phyloP scores from a whole-genome alignment of 2,113 vertebrate species.

The Aramus guarauna region DNA sequence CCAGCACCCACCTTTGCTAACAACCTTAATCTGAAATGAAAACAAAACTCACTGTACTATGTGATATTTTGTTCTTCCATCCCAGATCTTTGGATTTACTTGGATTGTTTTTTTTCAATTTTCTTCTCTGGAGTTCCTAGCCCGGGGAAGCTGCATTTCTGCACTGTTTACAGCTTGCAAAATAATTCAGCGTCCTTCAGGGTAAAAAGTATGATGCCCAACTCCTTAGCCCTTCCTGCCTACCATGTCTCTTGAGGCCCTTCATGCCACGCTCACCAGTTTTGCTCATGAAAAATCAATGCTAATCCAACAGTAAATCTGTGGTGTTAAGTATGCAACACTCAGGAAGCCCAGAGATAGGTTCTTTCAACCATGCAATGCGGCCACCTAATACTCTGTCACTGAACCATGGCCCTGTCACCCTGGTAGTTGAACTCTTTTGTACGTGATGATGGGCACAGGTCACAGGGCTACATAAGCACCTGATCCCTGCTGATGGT shows the following conservation, averaged over 20 bases:
- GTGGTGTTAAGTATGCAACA: neutral
- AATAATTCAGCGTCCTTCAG: neutral
- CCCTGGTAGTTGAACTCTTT: neutral
- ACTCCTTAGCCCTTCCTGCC: neutral
- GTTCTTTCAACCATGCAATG: neutral
- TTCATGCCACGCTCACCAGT: neutral
- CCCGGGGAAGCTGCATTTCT: neutral
- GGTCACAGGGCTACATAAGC: neutral
- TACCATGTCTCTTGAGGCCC: fast-evolving
- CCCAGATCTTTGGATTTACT: neutral
- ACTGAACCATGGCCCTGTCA: neutral
- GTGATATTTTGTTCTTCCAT: neutral
- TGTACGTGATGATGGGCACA: fast-evolving
- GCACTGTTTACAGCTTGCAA: neutral
- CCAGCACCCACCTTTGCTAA: neutral
- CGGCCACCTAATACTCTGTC: neutral
- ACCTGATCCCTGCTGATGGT: neutral
- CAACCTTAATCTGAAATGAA: neutral
- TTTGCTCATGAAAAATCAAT: neutral
- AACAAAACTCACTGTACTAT: neutral
- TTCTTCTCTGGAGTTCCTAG: neutral
- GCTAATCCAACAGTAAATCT: neutral
- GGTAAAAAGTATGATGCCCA: neutral
- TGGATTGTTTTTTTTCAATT: neutral
- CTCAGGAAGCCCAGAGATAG: neutral